Base-by-base conservation (phyloP, 2,888 invertebrate species). In the Hesperia comma region DNA sequence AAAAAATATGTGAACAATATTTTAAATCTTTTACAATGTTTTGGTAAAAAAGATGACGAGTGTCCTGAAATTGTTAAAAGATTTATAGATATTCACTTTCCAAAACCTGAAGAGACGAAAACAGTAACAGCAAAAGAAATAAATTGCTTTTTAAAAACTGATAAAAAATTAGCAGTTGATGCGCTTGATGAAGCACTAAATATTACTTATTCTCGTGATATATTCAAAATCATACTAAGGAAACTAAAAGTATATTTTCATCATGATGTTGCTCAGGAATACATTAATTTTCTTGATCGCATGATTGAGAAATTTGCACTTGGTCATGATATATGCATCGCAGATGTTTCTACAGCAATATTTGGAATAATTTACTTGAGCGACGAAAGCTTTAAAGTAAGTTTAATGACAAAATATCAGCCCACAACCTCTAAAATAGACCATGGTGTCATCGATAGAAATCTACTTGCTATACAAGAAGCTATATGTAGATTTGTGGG, bases 241-340 rank as follows among this genome's bases (percentile, higher is more conserved):
- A 86, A 84, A 73, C 62, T 88, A 10, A 82, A 73, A 75, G 74
- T 81, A 53, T 88, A 85, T 69, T 88, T 85, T 71, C 67, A 76
- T 10, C 68, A 80, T 56, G 86, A 87, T 69, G 62, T 86, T 32
- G 76, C 81, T 0, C 74, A 77, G 67, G 70, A 79, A 41, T 82
- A 74, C 69, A 60, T 82, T 3, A 70, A 72, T 6, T 79, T 79
- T 51, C 82, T 79, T 37, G 67, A 74, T 3, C 56, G 72, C 54
- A 72, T 75, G 60, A 57, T 67, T 41, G 21, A 67, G 0, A 70
- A 58, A 8, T 41, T 37, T 17, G n/a, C 51, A 4, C 49, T 26
- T n/a, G 7, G n/a, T 53, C 43, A 63, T 17, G 7, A 8, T 33
- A 54, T 26, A 5, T 26, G 46, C 33, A 26, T 17, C 32, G 37